These are phyloP conservation scores for Pomacea maculata DNA, from an alignment of 1,140 invertebrate species.

Conservation along the genomic window DNA sequence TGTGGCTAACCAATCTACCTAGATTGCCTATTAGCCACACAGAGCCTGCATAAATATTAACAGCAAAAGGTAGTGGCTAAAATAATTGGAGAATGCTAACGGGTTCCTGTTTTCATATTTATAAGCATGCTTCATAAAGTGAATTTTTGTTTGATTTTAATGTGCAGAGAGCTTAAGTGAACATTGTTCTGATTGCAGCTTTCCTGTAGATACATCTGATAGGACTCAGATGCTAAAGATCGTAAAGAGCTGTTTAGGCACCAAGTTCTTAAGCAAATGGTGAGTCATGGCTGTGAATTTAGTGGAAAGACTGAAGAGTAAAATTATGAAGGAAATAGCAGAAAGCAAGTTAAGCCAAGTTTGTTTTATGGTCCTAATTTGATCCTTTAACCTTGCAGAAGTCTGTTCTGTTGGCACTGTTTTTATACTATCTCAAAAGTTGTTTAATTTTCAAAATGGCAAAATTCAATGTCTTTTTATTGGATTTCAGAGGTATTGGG, in stretches of 20 bases:
- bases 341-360: background rate
- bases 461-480: too few relatives aligned
- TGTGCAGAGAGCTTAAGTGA: background rate
- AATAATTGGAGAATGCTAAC: too few relatives aligned
- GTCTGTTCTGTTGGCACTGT: background rate
- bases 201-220: conserved; percentile 85
- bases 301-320: background rate
- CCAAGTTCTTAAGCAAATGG: conserved; percentile 97
- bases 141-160: too few relatives aligned
- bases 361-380: too few relatives aligned
- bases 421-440: background rate
- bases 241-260: conserved; percentile 93
- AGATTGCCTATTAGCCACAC: too few relatives aligned
- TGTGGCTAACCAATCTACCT: too few relatives aligned
- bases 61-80: too few relatives aligned
- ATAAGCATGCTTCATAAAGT: too few relatives aligned
- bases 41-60: too few relatives aligned
- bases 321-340: background rate
- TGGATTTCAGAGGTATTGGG: background rate
- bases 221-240: conserved; percentile 84
- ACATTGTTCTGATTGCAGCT: conserved; percentile 67
- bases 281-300: conserved; percentile 30
- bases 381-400: too few relatives aligned
- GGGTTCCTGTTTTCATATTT: too few relatives aligned
- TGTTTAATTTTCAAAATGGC: too few relatives aligned